These are phyloP conservation scores for Ploceus nigricollis DNA, from an alignment of 2,113 vertebrate species.

Conservation along the genomic window DNA sequence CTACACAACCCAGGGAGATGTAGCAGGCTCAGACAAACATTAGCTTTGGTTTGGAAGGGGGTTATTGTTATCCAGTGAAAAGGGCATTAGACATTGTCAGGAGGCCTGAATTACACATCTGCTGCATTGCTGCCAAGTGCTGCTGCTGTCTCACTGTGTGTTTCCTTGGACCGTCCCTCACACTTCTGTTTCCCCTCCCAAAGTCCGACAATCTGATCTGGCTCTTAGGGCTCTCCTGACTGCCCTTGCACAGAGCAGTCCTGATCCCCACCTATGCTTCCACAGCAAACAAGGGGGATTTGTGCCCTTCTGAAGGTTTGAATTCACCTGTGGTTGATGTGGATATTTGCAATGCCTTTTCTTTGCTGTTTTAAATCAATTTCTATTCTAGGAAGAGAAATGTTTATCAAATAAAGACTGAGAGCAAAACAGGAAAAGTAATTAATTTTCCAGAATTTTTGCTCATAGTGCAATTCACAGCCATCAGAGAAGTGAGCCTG, in stretches of 20 bases:
- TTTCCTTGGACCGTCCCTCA: not conserved
- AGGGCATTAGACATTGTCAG: not conserved
- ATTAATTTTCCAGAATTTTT: not conserved
- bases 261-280: not conserved
- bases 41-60: not conserved
- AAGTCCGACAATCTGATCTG: not conserved
- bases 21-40: not conserved
- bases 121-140: not conserved
- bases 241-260: not conserved
- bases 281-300: not conserved
- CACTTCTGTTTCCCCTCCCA: not conserved
- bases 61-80: not conserved
- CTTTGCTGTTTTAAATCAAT: not conserved
- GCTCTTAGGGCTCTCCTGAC: not conserved
- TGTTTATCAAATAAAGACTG: not conserved
- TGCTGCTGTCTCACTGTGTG: not conserved
- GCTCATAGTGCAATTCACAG: not conserved
- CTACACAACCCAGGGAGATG: not conserved
- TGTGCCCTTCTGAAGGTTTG: not conserved
- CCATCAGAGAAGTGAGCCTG: not conserved
- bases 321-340: not conserved
- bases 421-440: not conserved
- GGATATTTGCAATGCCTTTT: not conserved
- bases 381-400: not conserved
- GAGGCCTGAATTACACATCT: not conserved